phyloP scores from a whole-genome alignment of 2,797 vertebrate genomes.

The Percopsis omiscomaycus region DNA sequence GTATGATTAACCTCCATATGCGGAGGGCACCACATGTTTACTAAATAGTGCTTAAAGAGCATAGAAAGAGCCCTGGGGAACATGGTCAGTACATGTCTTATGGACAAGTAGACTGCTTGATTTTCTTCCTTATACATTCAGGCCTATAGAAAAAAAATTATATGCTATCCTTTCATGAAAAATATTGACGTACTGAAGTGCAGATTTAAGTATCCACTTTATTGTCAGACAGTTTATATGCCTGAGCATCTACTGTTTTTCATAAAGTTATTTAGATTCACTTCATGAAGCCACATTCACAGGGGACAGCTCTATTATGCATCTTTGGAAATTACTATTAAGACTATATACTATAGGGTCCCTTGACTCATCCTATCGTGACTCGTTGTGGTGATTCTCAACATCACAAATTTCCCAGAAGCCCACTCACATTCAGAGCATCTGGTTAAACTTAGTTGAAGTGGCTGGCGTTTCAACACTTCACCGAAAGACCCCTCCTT shows the following conservation, averaged over 20 bases:
- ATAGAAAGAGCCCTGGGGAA: background rate
- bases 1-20: too few relatives aligned
- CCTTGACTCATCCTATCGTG: constrained; percentile 16
- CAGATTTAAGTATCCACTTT: too few relatives aligned
- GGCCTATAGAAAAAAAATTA: background rate
- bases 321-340: constrained; percentile 14
- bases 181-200: too few relatives aligned
- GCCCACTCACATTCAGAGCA: constrained; percentile 13
- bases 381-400: constrained; percentile 7
- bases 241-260: too few relatives aligned
- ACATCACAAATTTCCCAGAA: constrained; percentile 16
- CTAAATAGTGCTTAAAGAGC: too few relatives aligned
- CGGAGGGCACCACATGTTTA: too few relatives aligned
- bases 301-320: constrained; percentile 14
- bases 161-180: background rate
- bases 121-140: background rate
- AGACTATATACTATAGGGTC: background rate
- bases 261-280: background rate
- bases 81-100: too few relatives aligned
- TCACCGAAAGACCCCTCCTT: constrained; percentile 23
- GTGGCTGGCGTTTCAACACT: constrained; percentile 23
- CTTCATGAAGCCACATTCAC: background rate
- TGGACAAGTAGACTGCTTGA: too few relatives aligned
- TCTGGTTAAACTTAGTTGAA: constrained; percentile 25
- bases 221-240: too few relatives aligned